Evolutionary conservation across 2,797 vertebrate genomes (phyloP), one percentile per base, ranked within the genome.

Genomic region (Liparis tanakae): DNA sequence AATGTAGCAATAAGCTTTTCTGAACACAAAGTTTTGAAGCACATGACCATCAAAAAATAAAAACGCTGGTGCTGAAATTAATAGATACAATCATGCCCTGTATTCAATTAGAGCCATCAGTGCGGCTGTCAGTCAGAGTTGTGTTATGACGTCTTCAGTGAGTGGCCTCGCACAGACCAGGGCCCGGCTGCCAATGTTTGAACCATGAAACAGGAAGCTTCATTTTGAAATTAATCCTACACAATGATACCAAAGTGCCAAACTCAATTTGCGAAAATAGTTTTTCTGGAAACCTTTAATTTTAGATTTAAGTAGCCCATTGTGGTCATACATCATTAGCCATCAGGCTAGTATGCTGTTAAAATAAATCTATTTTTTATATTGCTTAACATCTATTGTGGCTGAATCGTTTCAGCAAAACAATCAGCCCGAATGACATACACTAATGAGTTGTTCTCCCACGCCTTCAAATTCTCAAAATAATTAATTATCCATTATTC

Each of bases 381-480:
- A 25, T 37, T 34, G 22, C 37, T 60, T 39, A 63, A 44, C 41
- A 70, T 74, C 18, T 54, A n/a, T 33, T 67, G 63, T 56, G 55
- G 39, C 76, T 72, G 56, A 74, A 81, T 44, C 64, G 72, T 20
- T 75, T 72, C 50, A 72, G 65, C 64, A 64, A 84, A 77, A 78
- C 78, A 79, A 85, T 85, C 70, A 74, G 62, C 53, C 68, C 30
- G 75, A 78, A 74, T 76, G 76, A 81, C 64, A 85, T 17, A 67
- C 68, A 67, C 63, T 74, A 81, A 83, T 71, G 62, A 78, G 50
- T 72, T 74, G 73, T 79, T 30, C 39, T 39, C 70, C 64, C 44
- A 60, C 41, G 7, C 66, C 63, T 58, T 63, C 70, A 75, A 53
- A 69, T 81, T 69, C 79, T 85, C 80, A 87, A 82, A 81, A 73